A percentile compares a stretch with the other conserved stretches of the same genome.
Evolutionary conservation across 2,113 vertebrate genomes (phyloP).

Genomic region (Pygoscelis adeliae): DNA sequence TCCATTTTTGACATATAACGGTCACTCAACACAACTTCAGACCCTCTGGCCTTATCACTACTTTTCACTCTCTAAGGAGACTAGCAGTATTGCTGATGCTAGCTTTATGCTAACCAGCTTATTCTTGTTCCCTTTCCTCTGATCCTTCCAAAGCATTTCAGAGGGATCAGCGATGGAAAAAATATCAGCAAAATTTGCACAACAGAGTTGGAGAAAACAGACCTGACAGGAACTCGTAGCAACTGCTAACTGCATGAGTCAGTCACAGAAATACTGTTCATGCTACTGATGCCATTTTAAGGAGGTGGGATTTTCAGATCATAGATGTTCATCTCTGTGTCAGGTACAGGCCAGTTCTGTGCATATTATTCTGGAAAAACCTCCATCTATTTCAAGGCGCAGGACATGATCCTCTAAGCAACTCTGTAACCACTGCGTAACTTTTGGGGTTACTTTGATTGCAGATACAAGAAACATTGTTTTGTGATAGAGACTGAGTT

Average conservation of each 20-base stretch:
- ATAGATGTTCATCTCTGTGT: background rate
- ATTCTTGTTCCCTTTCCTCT: background rate
- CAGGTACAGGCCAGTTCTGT: background rate
- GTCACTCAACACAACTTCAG: background rate
- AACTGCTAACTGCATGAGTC: background rate
- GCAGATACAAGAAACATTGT: background rate
- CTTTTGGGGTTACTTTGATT: background rate
- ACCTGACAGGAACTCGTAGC: background rate
- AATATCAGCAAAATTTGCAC: background rate
- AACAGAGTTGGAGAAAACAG: background rate
- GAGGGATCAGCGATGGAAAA: background rate
- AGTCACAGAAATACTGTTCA: background rate
- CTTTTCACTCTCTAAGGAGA: background rate
- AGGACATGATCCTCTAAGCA: background rate
- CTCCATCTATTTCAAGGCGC: background rate
- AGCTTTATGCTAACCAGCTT: background rate
- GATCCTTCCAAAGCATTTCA: background rate
- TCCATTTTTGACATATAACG: background rate
- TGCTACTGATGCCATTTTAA: background rate
- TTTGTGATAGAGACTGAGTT: background rate
- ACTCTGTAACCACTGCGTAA: background rate
- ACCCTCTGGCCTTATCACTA: background rate
- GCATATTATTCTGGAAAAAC: background rate
- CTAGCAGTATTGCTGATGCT: background rate
- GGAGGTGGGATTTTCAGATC: background rate